phyloP scores from a whole-genome alignment of 2,797 vertebrate species.

The Antrozous pallidus region DNA sequence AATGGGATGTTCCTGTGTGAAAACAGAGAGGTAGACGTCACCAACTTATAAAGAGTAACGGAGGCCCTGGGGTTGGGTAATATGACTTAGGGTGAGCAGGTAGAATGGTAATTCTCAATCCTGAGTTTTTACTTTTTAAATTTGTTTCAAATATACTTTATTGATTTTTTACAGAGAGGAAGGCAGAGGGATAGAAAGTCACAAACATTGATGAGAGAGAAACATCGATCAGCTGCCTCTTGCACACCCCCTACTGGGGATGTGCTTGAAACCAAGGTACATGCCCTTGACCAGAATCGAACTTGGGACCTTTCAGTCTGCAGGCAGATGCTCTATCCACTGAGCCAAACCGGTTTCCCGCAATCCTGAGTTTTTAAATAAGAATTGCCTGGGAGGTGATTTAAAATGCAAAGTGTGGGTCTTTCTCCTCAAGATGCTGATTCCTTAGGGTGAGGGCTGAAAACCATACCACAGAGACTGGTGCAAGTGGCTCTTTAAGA shows the following conservation, averaged over 20 bases:
- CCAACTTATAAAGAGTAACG: background rate
- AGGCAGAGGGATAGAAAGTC: too few species aligned
- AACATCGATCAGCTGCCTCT: too few species aligned
- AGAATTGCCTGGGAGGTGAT: background rate
- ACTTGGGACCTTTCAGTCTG: too few species aligned
- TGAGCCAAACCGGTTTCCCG: too few species aligned
- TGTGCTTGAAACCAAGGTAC: too few species aligned
- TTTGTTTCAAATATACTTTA: too few species aligned
- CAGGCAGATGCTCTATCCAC: too few species aligned
- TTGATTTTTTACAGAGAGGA: too few species aligned
- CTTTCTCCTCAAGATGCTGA: background rate
- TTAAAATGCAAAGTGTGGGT: background rate
- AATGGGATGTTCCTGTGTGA: background rate
- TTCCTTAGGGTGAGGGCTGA: background rate
- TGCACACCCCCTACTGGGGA: too few species aligned
- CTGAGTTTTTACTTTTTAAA: background rate
- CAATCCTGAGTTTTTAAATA: background rate
- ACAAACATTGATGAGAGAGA: too few species aligned
- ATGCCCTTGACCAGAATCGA: too few species aligned
- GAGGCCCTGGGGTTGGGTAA: background rate
- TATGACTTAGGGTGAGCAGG: background rate
- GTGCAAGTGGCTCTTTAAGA: background rate
- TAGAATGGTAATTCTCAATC: background rate
- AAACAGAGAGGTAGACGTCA: background rate
- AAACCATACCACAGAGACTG: background rate